A percentile compares a stretch with the other conserved stretches of the same genome.
These are phyloP conservation scores for Peromyscus leucopus DNA, from an alignment of 2,113 vertebrate genomes.

Conservation along the genomic window DNA sequence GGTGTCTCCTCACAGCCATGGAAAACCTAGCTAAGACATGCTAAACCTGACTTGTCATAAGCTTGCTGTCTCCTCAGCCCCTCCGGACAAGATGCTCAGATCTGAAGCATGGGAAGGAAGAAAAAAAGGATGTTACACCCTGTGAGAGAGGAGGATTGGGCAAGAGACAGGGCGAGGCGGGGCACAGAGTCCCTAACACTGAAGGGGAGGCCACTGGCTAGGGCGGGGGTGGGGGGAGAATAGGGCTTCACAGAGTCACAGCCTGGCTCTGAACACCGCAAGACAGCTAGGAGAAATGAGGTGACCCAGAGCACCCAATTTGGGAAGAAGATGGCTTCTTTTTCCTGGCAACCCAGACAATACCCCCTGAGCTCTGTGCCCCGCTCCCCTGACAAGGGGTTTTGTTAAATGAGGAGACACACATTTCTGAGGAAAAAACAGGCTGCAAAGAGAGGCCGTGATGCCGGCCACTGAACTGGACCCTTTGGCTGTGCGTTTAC, in stretches of 20 bases:
- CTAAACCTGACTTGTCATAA: not conserved
- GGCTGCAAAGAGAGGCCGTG: not conserved
- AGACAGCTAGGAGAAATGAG: not conserved
- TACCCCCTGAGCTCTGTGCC: not conserved
- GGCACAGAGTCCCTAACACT: not conserved
- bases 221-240: too few relatives aligned
- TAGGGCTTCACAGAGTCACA: not conserved
- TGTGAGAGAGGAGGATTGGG: not conserved
- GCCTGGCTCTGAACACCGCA: not conserved
- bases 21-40: too few relatives aligned
- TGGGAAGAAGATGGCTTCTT: not conserved
- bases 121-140: not conserved
- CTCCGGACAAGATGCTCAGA: not conserved
- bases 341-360: not conserved
- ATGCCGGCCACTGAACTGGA: rapidly evolving
- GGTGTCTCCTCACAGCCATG: too few relatives aligned
- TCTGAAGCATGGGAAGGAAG: not conserved
- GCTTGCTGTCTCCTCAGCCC: not conserved
- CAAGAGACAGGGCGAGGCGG: rapidly evolving
- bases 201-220: not conserved
- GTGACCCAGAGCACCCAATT: not conserved
- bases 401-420: rapidly evolving
- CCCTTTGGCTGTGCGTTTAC: too few relatives aligned
- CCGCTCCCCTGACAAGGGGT: too few relatives aligned
- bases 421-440: not conserved